Base-by-base conservation (phyloP, 2,888 invertebrate species). In the Dione vanillae region DNA sequence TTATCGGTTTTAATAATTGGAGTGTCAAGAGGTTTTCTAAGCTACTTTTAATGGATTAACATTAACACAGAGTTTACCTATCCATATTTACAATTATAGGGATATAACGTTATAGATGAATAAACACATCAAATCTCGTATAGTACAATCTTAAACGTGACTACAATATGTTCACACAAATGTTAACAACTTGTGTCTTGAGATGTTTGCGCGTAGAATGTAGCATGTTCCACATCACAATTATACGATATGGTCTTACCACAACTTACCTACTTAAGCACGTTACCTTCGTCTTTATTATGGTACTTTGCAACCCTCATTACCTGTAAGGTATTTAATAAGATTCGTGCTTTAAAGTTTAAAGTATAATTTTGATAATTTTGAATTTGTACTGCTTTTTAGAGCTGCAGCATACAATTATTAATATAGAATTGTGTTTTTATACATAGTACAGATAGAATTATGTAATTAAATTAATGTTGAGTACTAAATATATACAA, bases 251-350 rank as follows among this genome's bases (percentile, higher is more conserved):
- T 19, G 37, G 10, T 5, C 9, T n/a, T 35, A 54, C 54, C 54
- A 54, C 54, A 35, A 35, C 27, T 61, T 61, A 35, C 35, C 45
- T 27, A 61, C 61, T 61, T 7, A 45, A 6, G 61, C 27, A 27
- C n/a, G 45, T 61, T 61, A 27, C 27, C 27, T 27, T 61, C 43
- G n/a, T 45, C n/a, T 61, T 16, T 45, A 45, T 43, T 43, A 45
- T n/a, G 27, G 45, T 61, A 35, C 45, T 43, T 59, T 43, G 61
- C 27, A 45, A 61, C 27, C 27, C n/a, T 45, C 45, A 43, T 61
- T 35, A 27, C 6, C 6, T 16, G n/a, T n/a, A n/a, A 61, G 7
- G 6, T 43, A n/a, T 11, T 43, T 45, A 27, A 27, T 61, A 35
- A 7, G 45, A 45, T 59, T 59, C 43, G 14, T 59, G 20, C 14